Evolutionary conservation across 2,888 invertebrate species (phyloP).

Genomic region (Alsophila aescularia): DNA sequence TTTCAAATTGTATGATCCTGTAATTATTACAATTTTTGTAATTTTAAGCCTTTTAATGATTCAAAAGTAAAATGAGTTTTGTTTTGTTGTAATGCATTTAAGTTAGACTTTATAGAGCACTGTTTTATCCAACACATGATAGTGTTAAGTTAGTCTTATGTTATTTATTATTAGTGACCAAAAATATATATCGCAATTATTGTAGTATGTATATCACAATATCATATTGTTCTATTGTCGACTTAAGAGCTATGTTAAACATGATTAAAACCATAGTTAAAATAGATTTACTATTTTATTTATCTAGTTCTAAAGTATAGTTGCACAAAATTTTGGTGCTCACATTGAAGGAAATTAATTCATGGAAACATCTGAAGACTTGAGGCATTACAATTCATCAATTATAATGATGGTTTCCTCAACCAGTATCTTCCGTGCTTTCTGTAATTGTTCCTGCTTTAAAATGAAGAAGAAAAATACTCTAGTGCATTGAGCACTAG

Average conservation of each 20-base stretch:
- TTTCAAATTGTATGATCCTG: background rate
- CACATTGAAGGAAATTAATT: no score
- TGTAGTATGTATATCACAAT: slow-evolving; percentile 30
- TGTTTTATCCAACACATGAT: slow-evolving; percentile 68
- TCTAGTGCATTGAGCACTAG: no score
- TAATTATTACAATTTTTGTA: slow-evolving; percentile 15
- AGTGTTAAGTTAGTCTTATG: slow-evolving; percentile 36
- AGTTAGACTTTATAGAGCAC: slow-evolving; percentile 56
- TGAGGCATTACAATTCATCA: no score
- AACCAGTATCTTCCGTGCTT: no score
- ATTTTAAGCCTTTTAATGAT: slow-evolving; percentile 39
- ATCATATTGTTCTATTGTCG: slow-evolving; percentile 50
- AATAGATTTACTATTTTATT: background rate
- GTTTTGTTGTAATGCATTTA: slow-evolving; percentile 56
- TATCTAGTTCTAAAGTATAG: no score
- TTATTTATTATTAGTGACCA: slow-evolving; percentile 52
- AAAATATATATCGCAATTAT: slow-evolving; percentile 51
- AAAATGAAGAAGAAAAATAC: no score
- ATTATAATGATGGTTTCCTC: no score
- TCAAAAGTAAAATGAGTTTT: slow-evolving; percentile 19
- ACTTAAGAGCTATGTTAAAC: slow-evolving; percentile 52
- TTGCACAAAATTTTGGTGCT: no score
- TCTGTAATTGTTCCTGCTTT: no score
- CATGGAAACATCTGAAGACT: no score
- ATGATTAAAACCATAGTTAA: slow-evolving; percentile 18